phyloP scores from a whole-genome alignment of 2,797 vertebrate genomes.

The Lagocephalus sceleratus region DNA sequence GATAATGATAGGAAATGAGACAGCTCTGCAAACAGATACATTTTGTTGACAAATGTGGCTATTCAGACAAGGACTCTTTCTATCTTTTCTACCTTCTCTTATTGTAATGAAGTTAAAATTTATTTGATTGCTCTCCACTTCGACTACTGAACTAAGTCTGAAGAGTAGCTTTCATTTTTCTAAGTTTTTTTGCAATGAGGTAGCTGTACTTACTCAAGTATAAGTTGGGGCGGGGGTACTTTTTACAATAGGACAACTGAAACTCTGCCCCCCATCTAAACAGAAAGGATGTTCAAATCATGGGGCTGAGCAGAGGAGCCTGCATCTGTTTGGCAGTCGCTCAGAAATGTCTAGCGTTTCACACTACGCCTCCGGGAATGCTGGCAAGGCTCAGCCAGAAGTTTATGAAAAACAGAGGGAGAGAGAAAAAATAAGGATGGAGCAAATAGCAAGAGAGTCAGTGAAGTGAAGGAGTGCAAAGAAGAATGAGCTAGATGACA shows the following conservation, averaged over 20 bases:
- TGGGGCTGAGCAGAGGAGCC: slow-evolving; percentile 59
- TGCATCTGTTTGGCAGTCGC: slow-evolving; percentile 72
- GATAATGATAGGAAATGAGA: too few species aligned
- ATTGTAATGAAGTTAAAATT: too few species aligned
- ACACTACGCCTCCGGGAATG: slow-evolving; percentile 69
- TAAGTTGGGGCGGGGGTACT: too few species aligned
- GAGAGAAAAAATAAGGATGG: slow-evolving; percentile 24
- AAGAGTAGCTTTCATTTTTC: too few species aligned
- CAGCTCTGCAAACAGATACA: too few species aligned
- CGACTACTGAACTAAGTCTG: too few species aligned
- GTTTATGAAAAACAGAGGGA: slow-evolving; percentile 77
- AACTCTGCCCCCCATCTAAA: slow-evolving; percentile 18
- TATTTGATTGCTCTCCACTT: too few species aligned
- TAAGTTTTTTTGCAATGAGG: too few species aligned
- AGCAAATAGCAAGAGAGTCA: slow-evolving; percentile 16
- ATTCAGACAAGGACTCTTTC: too few species aligned
- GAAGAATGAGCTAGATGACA: slow-evolving; percentile 58
- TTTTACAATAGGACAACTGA: too few species aligned
- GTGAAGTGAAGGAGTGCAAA: slow-evolving; percentile 28
- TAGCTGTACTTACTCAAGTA: slow-evolving; percentile 11
- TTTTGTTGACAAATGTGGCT: too few species aligned
- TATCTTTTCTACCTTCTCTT: too few species aligned
- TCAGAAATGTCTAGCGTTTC: slow-evolving; percentile 76
- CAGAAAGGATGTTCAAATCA: slow-evolving; percentile 58
- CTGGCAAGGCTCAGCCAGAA: slow-evolving; percentile 59